These are phyloP conservation scores for Lasiurus borealis DNA, from an alignment of 2,113 vertebrate species.

Conservation along the genomic window DNA sequence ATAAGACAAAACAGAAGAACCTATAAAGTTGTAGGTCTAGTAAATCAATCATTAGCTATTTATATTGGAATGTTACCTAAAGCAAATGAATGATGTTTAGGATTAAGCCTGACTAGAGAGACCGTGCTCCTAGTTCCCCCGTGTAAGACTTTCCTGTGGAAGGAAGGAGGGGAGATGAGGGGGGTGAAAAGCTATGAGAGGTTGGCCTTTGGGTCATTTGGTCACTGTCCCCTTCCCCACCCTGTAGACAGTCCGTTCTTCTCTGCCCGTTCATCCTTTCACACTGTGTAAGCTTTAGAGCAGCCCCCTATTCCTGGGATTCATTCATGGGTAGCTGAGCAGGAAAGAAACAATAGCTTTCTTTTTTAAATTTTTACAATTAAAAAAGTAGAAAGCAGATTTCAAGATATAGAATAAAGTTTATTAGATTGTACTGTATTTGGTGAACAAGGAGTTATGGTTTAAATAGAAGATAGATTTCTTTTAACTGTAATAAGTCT, in stretches of 20 bases:
- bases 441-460: not conserved
- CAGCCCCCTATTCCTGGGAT: not conserved
- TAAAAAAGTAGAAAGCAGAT: not conserved
- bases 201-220: not conserved
- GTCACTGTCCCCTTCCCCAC: not conserved
- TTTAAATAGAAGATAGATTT: not conserved
- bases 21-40: not conserved
- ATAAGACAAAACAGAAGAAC: not conserved
- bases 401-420: not conserved
- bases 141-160: not conserved
- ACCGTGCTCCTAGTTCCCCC: no score
- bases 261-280: not conserved
- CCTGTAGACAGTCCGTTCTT: not conserved
- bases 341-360: not conserved
- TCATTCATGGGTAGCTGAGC: not conserved
- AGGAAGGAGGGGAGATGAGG: not conserved
- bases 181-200: not conserved
- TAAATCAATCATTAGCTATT: not conserved
- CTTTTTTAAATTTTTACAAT: not conserved
- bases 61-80: constrained; percentile 4
- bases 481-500: not conserved
- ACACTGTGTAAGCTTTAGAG: not conserved
- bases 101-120: not conserved
- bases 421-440: not conserved
- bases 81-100: not conserved